Percentiles rank a stretch among this genome's conserved stretches.
Conservation (phyloP, 2,888 invertebrate species). For the Zygaena filipendulae region DNA sequence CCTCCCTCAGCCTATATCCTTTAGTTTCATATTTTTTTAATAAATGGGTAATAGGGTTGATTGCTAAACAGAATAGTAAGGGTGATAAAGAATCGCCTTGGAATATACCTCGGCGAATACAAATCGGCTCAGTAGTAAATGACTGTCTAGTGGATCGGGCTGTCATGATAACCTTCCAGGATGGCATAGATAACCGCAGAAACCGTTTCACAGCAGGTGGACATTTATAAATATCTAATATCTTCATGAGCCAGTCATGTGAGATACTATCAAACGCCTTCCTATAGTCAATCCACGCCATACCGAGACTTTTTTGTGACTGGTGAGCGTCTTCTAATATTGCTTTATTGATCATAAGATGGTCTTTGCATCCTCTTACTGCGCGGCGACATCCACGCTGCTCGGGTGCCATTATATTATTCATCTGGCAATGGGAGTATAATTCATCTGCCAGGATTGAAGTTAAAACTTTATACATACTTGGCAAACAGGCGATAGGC, state of each 20-base stretch:
- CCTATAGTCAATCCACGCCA: constrained; percentile 10
- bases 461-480: constrained; percentile 5
- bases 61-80: constrained; percentile 11
- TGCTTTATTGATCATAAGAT: too few species aligned
- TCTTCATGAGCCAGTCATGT: constrained; percentile 3
- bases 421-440: constrained; percentile 3
- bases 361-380: constrained; percentile 12
- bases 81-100: constrained; percentile 10
- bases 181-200: constrained; percentile 2
- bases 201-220: constrained; percentile 1
- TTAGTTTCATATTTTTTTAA: too few species aligned
- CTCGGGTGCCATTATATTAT: constrained; percentile 8
- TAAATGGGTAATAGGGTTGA: constrained; percentile 14
- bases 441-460: constrained; percentile 6
- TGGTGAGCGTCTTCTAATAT: constrained; percentile 12
- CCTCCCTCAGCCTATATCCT: constrained; percentile 13
- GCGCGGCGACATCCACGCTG: constrained; percentile 10
- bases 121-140: constrained; percentile 8
- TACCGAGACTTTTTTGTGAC: constrained; percentile 10
- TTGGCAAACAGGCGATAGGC: constrained; percentile 4
- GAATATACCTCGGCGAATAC: constrained; percentile 9
- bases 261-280: constrained; percentile 10
- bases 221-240: constrained; percentile 6
- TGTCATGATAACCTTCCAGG: constrained; percentile 11
- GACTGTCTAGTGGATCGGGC: constrained; percentile 1